These are phyloP conservation scores for Tinamus guttatus DNA, from an alignment of 2,113 vertebrate species.

Conservation along the genomic window DNA sequence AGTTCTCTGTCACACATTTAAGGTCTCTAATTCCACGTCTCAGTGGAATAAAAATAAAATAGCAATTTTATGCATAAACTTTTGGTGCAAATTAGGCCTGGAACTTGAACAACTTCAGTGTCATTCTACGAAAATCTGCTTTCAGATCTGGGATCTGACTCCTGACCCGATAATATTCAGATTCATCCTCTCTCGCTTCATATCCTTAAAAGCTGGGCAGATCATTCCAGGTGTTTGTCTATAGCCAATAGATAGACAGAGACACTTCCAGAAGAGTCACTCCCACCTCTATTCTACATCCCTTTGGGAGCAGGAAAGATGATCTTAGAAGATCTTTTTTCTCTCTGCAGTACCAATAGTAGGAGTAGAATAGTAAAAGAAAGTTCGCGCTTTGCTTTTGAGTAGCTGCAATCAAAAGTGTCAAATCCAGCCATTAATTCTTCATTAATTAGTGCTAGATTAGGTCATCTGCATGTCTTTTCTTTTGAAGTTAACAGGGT, in stretches of 20 bases:
- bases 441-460: background rate
- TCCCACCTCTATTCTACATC: background rate
- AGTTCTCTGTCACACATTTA: background rate
- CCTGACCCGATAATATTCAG: background rate
- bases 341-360: background rate
- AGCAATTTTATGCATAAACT: background rate
- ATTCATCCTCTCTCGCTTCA: background rate
- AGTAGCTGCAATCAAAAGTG: background rate
- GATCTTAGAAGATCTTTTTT: background rate
- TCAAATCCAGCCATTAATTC: background rate
- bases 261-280: no score
- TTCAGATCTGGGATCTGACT: background rate
- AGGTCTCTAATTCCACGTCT: background rate
- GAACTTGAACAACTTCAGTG: background rate
- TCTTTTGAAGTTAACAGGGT: background rate
- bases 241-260: background rate
- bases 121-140: background rate
- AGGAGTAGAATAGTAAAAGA: background rate
- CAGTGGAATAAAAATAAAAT: background rate
- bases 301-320: background rate
- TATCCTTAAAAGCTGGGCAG: background rate
- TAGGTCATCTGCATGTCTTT: background rate
- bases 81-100: background rate
- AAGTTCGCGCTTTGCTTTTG: background rate
- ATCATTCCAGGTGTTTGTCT: background rate